Evolutionary conservation across 2,888 invertebrate species (phyloP), one percentile per base, ranked within the genome.

Genomic region (Toxonevra muliebris): DNA sequence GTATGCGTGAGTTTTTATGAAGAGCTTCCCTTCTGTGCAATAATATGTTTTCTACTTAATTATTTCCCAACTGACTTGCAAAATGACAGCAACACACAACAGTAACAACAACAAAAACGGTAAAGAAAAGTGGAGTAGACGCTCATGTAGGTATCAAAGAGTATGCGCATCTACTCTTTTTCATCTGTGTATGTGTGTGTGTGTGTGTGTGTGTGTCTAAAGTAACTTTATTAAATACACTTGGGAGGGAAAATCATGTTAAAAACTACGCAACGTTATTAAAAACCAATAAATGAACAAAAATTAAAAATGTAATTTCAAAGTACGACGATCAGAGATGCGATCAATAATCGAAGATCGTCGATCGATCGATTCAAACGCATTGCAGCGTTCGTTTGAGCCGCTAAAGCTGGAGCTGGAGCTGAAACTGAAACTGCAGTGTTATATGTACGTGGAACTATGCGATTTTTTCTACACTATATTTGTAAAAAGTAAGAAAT

Each of bases 31-130:
- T 73, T 73, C 74, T 73, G 74, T 71, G 74, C 72, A 68, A 71
- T 72, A 78, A 80, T 80, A 80, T 78, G 74, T 81, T 80, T 79
- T 80, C 78, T 80, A 80, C 80, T 81, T 81, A 80, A 81, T 80
- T 80, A 81, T 80, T 80, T 80, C 70, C 69, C 65, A 66, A 65
- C 63, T 58, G 64, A 61, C 41, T 48, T 2, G 7, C 52, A 66
- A 30, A 69, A 19, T 11, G 17, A 55, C 30, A 11, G 12, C 42
- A 53, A 40, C 42, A 42, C 9, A 57, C 50, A 50, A 11, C 30
- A 20, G 17, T 40, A 30, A 48, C 40, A 45, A 1, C 43, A 30
- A 48, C 40, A 45, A 1, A 60, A 30, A 57, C 30, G 2, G 30
- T 4, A 30, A 30, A 30, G 30, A 30, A 30, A 30, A 30, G 30